These are phyloP conservation scores for Hirudinaria manillensis DNA, from an alignment of 2,888 invertebrate genomes.

Conservation along the genomic window DNA sequence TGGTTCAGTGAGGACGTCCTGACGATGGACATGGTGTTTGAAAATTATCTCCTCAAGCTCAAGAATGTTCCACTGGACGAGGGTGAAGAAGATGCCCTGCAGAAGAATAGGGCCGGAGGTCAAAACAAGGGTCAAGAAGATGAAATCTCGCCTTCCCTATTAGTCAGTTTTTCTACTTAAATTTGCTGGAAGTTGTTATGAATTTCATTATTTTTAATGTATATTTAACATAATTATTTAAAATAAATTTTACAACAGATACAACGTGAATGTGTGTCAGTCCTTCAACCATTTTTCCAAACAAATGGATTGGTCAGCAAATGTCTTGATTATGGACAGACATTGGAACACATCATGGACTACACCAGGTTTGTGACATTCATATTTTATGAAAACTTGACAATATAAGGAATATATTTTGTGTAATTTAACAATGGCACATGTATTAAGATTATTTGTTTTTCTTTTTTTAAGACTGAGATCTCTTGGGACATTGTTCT, in stretches of 20 bases:
- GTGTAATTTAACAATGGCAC: too few species aligned
- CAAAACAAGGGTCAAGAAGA: conserved; percentile 45
- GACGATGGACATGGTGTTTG: conserved; percentile 96
- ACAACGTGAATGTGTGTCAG: conserved; percentile 79
- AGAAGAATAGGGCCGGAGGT: conserved; percentile 10
- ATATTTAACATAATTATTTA: conserved; percentile 15
- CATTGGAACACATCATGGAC: conserved; percentile 91
- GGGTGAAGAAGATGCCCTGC: conserved; percentile 47
- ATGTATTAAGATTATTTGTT: too few species aligned
- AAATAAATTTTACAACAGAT: conserved; percentile 54
- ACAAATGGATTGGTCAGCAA: conserved; percentile 75
- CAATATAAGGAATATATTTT: neutral
- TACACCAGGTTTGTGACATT: conserved; percentile 64
- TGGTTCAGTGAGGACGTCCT: conserved; percentile 99
- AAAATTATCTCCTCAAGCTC: conserved; percentile 78
- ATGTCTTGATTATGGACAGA: conserved; percentile 81
- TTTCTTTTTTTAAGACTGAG: conserved; percentile 65
- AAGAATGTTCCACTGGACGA: conserved; percentile 59
- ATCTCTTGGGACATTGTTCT: conserved; percentile 89
- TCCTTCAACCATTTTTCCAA: conserved; percentile 78
- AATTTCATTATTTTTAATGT: neutral
- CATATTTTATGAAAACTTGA: neutral
- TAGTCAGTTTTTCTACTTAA: conserved; percentile 55
- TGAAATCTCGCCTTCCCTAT: conserved; percentile 46
- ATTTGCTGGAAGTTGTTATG: neutral